Base-by-base conservation (phyloP, 2,113 vertebrate species). In the Macquaria ambigua region DNA sequence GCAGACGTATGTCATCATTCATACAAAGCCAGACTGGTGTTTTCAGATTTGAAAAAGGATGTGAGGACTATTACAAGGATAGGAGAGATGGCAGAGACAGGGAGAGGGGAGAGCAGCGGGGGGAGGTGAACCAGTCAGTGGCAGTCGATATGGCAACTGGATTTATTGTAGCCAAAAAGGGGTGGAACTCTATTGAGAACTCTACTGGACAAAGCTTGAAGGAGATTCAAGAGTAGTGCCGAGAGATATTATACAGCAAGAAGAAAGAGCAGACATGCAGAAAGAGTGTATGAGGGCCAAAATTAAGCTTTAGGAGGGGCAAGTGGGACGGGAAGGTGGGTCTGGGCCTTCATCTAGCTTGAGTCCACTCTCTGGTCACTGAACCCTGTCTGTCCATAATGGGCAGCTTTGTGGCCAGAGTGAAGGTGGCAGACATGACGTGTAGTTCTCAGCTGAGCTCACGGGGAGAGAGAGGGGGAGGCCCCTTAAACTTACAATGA, bases 361-460 rank as follows among this genome's bases (percentile, higher is more conserved):
- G 53, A 70, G 81, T 83, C 81, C 83, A 89, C 82, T 87, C 66
- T 87, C 76, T 89, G 84, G 90, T 93, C 87, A 89, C 31, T 86
- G 90, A 90, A 89, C 81, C 74, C 25, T 46, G 81, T 74, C 76
- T 64, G 66, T 84, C 88, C 73, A 94, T 92, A 94, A 94, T 90
- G 90, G 90, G 86, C 87, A 86, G 87, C 93, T 93, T 94, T 94
- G 93, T 93, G 91, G 85, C 66, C 86, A 89, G 80, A 82, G 85
- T 74, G 80, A 91, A 93, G 91, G 93, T 94, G 92, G 85, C 91
- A 92, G 93, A 94, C 93, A 93, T 94, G 92, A 94, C 93, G 90
- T 93, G 73, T 77, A 79, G 85, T 81, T 92, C 83, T 91, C 77
- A 91, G 81, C 70, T 89, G 80, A 88, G 82, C 74, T 82, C 59